phyloP scores from a whole-genome alignment of 2,797 vertebrate genomes.

The Coregonus suidteri region DNA sequence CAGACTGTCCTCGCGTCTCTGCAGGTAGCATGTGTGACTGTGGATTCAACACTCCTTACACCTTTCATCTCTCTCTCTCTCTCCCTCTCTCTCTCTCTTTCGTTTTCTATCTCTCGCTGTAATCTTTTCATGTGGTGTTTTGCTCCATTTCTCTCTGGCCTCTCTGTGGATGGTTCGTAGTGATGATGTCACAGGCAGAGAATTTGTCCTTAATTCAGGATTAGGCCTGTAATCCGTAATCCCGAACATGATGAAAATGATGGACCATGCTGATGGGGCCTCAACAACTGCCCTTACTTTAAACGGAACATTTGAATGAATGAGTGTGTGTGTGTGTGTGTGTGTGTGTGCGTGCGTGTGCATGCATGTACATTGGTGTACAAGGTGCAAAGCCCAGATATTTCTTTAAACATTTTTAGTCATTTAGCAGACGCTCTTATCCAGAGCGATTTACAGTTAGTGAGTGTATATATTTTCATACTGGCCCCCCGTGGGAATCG shows the following conservation, averaged over 20 bases:
- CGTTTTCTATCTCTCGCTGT: conserved; percentile 22
- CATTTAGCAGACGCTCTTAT: no score
- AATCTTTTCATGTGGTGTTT: conserved; percentile 61
- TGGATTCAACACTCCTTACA: not conserved
- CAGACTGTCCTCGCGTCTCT: conserved; percentile 92
- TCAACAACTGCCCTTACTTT: not conserved
- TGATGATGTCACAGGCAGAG: conserved; percentile 44
- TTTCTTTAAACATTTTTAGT: no score
- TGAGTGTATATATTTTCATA: no score
- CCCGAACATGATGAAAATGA: not conserved
- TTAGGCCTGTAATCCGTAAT: conserved; percentile 1
- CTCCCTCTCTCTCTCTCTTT: conserved; percentile 30
- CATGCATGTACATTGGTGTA: no score
- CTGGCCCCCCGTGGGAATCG: no score
- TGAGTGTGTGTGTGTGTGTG: no score
- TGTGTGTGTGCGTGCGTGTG: no score
- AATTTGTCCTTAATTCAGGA: conserved; percentile 74
- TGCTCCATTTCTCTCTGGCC: conserved; percentile 59
- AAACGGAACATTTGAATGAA: no score
- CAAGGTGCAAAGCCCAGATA: no score
- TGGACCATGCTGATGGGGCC: not conserved
- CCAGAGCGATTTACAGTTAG: no score
- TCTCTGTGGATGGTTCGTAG: conserved; percentile 58
- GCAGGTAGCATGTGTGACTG: conserved; percentile 82
- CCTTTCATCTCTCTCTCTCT: conserved; percentile 46